These are phyloP conservation scores for Drosophila azteca DNA, from an alignment of 1,140 invertebrate species.

Conservation along the genomic window DNA sequence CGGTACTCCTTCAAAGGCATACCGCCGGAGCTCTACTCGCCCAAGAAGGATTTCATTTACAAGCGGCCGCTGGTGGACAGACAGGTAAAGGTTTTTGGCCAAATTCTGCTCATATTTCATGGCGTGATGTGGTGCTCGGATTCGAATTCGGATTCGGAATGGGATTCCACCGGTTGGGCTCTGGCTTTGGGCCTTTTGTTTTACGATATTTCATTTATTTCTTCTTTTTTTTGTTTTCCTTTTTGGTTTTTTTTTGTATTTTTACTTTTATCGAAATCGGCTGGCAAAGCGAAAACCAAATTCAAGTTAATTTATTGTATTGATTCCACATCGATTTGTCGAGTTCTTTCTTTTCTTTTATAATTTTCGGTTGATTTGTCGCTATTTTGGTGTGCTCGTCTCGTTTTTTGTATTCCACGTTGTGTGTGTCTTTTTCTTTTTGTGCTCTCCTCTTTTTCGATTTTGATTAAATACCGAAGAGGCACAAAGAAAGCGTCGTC, in stretches of 20 bases:
- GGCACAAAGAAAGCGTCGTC: slow-evolving; percentile 69
- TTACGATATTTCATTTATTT: slow-evolving; percentile 54
- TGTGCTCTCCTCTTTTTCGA: slow-evolving; percentile 8
- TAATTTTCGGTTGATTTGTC: slow-evolving; percentile 77
- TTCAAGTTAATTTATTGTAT: slow-evolving; percentile 78
- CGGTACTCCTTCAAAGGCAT: slow-evolving; percentile 74
- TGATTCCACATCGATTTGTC: slow-evolving; percentile 77
- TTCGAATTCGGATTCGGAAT: slow-evolving; percentile 1
- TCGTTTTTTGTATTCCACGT: slow-evolving; percentile 54
- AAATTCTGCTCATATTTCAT: slow-evolving; percentile 39
- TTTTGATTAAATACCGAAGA: slow-evolving; percentile 61
- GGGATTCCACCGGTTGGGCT: not conserved
- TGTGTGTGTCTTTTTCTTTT: slow-evolving; percentile 29
- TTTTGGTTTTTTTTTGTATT: slow-evolving; percentile 20
- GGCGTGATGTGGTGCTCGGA: slow-evolving; percentile 36
- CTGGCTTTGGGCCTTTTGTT: slow-evolving; percentile 24
- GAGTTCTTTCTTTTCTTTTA: slow-evolving; percentile 76
- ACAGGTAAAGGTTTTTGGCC: slow-evolving; percentile 67
- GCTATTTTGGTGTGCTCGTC: slow-evolving; percentile 69
- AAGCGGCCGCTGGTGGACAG: slow-evolving; percentile 64
- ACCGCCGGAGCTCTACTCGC: slow-evolving; percentile 76
- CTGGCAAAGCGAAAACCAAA: slow-evolving; percentile 63
- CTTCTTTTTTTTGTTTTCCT: not conserved
- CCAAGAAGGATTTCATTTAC: slow-evolving; percentile 74
- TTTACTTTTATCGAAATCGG: slow-evolving; percentile 57